Base-by-base conservation (phyloP, 1,140 invertebrate species). In the Drosophila ironensis region DNA sequence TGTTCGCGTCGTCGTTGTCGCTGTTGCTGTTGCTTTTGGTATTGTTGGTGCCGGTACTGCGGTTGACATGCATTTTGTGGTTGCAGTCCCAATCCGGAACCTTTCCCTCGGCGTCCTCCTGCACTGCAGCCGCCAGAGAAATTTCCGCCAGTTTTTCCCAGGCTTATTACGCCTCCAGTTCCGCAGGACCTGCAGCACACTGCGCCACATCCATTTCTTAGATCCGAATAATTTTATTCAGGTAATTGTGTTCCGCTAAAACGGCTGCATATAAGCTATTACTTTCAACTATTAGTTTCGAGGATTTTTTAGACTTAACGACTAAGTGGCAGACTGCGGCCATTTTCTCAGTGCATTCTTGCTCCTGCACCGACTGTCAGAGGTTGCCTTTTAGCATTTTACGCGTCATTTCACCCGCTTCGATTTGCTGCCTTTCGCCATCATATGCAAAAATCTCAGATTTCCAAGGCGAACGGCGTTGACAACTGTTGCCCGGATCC, bases 51-150 rank as follows among this genome's bases (percentile, higher is more conserved):
- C 19, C 17, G 66, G 40, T 46, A 22, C 54, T 77, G 74, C 47
- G 74, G 74, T 77, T 69, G 74, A 72, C 68, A 78, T 77, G 74
- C 74, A 78, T 78, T 77, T 77, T 73, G 74, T 63, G 74, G 74
- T 78, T 37, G 25, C 44, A 53, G 27, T 51, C 45, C 68, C 24
- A 47, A 40, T 63, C 40, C 59, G 40, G 7, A 46, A n/a, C 22
- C 38, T n/a, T 17, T 22, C 30, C 53, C 40, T 8, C 24, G 19
- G 40, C 59, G 17, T 28, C 9, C 37, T 22, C n/a, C 27, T 41
- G 3, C 35, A 8, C 53, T 28, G 33, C 28, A 9, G 16, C 19
- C 12, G 57, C 33, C 19, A 40, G 14, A 19, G 19, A 28, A 14
- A 17, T 48, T 19, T 42, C 37, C 14, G 19, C 8, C 41, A 14